Base-by-base conservation (phyloP, 53 echinoderm and acorn worm genomes). In the Apostichopus leukothele region DNA sequence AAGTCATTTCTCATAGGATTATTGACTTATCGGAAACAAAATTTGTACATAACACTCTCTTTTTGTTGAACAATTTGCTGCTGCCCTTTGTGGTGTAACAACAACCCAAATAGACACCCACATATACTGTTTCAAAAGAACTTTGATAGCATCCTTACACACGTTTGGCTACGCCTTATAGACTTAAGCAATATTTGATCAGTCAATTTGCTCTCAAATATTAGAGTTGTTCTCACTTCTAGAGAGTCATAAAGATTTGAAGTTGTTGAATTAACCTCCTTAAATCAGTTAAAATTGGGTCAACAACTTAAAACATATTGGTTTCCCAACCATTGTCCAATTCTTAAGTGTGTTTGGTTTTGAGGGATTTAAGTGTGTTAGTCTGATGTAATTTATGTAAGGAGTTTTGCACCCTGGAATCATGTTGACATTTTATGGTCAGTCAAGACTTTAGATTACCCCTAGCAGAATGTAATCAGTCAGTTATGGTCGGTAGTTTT, bases 201-300 rank as follows among this genome's bases (percentile, higher is more conserved):
- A 71, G 71, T 71, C 13, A 71, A 71, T 71, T 16, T 19, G 18
- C 16, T 71, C 71, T 71, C 71, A 71, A 18, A 18, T 19, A 19
- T 18, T 71, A 71, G 63, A 63, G 63, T 63, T 63, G 63, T 63
- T 63, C 63, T 63, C 63, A 16, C 63, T 63, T 63, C 16, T 63
- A 11, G 71, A 71, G 71, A 71, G 71, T 71, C 71, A 71, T 71
- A 71, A 19, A 71, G 71, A 71, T 71, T 71, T 71, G 71, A 71
- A 16, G 71, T 71, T 71, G 71, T 71, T 71, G 71, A 71, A 71
- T 71, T 71, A 71, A 71, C 71, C 71, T 71, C 71, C 20, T 71
- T 71, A 63, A 71, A 6, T 71, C 71, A 16, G 18, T 71, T 71
- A 39, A 18, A 71, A 71, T 71, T 71, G 71, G 71, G 71, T 71